Evolutionary conservation across 2,888 invertebrate species (phyloP), one percentile per base, ranked within the genome.

Genomic region (Boloria selene): DNA sequence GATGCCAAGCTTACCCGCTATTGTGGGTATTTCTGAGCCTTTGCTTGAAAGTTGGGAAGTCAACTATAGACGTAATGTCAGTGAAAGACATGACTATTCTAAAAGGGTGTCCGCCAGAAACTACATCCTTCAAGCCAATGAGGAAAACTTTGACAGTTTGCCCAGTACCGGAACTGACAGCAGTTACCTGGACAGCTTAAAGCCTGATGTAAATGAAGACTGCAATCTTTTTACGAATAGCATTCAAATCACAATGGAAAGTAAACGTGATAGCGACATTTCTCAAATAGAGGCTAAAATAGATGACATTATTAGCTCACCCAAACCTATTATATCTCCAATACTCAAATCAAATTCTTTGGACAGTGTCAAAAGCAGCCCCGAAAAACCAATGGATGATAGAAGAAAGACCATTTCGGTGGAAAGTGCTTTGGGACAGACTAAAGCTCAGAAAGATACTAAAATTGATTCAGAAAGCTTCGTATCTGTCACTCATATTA

Each of bases 291-390:
- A 93, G 80, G 93, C 93, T 79, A 93, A 93, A 79, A 93, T 93
- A 65, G 93, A 93, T 79, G 92, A 91, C 78, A 93, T 93, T 76
- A 93, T 93, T 75, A 92, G 92, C 76, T 92, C 92, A 13, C 92
- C 93, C 71, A 93, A 92, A 76, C 92, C 93, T 68, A 83, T 92
- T 67, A 88, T 91, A 74, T 80, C 90, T 68, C 86, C 90, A 80
- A 88, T 90, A 84, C 86, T 90, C 81, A 92, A 92, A 76, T 90
- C 92, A 76, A 93, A 83, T 81, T 94, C 94, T 65, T 85, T 94
- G 79, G 94, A 94, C 80, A 94, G 94, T 75, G 88, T 94, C 73
- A 93, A 93, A 75, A 92, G 93, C 79, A 90, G 93, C 72, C 91
- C 93, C 13, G 93, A 93, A 71, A 91, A 87, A 72, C 81, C 83